Evolutionary conservation across 2,113 vertebrate species (phyloP).

Genomic region (Sander vitreus): DNA sequence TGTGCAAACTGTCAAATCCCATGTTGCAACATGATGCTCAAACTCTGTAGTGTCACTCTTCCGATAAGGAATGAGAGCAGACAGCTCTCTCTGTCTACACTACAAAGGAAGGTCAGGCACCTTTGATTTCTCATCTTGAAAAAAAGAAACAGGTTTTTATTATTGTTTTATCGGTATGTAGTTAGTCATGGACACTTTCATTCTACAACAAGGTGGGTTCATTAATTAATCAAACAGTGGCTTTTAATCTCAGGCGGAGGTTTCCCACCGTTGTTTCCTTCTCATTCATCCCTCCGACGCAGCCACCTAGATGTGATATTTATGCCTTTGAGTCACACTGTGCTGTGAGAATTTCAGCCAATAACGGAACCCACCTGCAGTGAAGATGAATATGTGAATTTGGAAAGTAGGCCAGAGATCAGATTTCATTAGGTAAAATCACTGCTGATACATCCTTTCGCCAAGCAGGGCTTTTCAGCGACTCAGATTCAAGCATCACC

Average conservation of each 20-base stretch:
- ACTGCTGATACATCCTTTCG: constrained; percentile 62
- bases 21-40: constrained; percentile 45
- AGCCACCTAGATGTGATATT: constrained; percentile 68
- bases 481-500: constrained; percentile 62
- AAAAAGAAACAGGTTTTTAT: constrained; percentile 10
- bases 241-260: constrained; percentile 68
- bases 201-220: constrained; percentile 50
- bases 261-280: constrained; percentile 55
- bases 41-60: constrained; percentile 52
- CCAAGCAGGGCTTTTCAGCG: constrained; percentile 58
- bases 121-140: constrained; percentile 48
- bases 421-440: constrained; percentile 76
- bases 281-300: constrained; percentile 57
- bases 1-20: constrained; percentile 62
- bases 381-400: constrained; percentile 81
- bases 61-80: constrained; percentile 31
- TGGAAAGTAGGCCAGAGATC: constrained; percentile 77
- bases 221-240: constrained; percentile 71
- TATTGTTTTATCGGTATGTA: constrained; percentile 43
- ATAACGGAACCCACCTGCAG: constrained; percentile 73
- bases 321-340: constrained; percentile 75
- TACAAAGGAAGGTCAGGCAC: constrained; percentile 53
- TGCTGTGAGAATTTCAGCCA: constrained; percentile 72
- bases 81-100: constrained; percentile 28
- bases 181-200: constrained; percentile 31